Evolutionary conservation across 2,888 invertebrate species (phyloP).

Genomic region (Acleris emargana): DNA sequence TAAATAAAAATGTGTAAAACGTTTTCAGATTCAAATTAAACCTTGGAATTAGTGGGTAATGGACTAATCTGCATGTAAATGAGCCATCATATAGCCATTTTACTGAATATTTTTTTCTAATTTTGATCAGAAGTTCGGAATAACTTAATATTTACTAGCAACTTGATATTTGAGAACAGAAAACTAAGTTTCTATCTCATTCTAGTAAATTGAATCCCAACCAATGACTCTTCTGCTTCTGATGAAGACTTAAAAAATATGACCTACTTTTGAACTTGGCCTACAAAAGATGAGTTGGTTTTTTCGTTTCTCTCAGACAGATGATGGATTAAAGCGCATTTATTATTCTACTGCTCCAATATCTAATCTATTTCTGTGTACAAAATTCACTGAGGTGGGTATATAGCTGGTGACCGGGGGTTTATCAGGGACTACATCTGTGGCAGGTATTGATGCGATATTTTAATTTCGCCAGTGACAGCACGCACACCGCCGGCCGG

Average conservation of each 20-base stretch:
- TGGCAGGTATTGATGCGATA: slow-evolving; percentile 57
- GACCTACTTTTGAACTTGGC: slow-evolving; percentile 14
- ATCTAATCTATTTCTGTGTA: neutral
- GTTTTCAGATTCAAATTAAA: too few species aligned
- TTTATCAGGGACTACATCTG: slow-evolving; percentile 48
- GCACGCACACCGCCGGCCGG: slow-evolving; percentile 40
- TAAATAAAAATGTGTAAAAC: too few species aligned
- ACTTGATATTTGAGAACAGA: too few species aligned
- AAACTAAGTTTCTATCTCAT: too few species aligned
- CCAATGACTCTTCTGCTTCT: neutral
- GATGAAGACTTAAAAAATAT: slow-evolving; percentile 6
- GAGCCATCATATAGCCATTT: too few species aligned
- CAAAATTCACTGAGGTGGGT: neutral
- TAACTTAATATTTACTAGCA: too few species aligned
- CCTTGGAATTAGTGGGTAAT: too few species aligned
- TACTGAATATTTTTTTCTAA: too few species aligned
- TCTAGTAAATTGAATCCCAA: neutral
- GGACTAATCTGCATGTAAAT: too few species aligned
- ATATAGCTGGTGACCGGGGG: slow-evolving; percentile 26
- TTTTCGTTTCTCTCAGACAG: slow-evolving; percentile 12
- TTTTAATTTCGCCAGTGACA: slow-evolving; percentile 66
- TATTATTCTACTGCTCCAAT: slow-evolving; percentile 10
- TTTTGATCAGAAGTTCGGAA: too few species aligned
- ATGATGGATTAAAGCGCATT: slow-evolving; percentile 23
- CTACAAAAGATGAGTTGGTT: neutral